Percentiles rank a stretch among this genome's conserved stretches.
Evolutionary conservation across 2,113 vertebrate species (phyloP).

Genomic region (Cervus canadensis): DNA sequence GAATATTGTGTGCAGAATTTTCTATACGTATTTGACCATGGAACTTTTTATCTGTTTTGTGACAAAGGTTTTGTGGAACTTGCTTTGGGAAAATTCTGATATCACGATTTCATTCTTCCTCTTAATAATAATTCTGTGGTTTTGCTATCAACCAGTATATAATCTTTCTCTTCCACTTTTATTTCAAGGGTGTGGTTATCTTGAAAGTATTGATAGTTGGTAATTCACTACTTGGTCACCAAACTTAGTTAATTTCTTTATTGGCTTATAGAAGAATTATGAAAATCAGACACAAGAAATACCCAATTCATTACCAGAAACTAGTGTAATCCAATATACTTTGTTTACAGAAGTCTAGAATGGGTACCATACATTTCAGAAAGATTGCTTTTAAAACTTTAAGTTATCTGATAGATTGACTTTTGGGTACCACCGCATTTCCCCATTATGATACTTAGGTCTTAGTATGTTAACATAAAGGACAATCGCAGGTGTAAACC

Average conservation of each 20-base stretch:
- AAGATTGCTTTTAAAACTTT: background rate
- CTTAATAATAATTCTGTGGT: slow-evolving; percentile 17
- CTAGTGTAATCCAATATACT: background rate
- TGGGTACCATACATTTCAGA: background rate
- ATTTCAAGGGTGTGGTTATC: background rate
- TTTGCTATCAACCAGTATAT: background rate
- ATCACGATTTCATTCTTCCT: background rate
- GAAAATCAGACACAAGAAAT: background rate
- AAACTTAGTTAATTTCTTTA: background rate
- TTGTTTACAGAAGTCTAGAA: background rate
- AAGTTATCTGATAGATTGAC: background rate
- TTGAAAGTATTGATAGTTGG: background rate
- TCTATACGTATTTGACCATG: background rate
- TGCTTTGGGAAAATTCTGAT: background rate
- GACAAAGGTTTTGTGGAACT: background rate
- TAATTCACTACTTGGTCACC: background rate
- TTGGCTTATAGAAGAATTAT: background rate
- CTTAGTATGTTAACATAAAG: background rate
- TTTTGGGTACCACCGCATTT: background rate
- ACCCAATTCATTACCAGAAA: background rate
- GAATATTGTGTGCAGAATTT: background rate
- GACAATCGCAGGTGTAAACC: background rate
- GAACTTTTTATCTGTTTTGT: slow-evolving; percentile 24
- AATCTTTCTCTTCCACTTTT: slow-evolving; percentile 15
- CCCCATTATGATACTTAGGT: background rate